Percentiles rank a stretch among this genome's conserved stretches.
These are phyloP conservation scores for Gasterosteus aculeatus DNA, from an alignment of 2,113 vertebrate genomes.

Conservation along the genomic window DNA sequence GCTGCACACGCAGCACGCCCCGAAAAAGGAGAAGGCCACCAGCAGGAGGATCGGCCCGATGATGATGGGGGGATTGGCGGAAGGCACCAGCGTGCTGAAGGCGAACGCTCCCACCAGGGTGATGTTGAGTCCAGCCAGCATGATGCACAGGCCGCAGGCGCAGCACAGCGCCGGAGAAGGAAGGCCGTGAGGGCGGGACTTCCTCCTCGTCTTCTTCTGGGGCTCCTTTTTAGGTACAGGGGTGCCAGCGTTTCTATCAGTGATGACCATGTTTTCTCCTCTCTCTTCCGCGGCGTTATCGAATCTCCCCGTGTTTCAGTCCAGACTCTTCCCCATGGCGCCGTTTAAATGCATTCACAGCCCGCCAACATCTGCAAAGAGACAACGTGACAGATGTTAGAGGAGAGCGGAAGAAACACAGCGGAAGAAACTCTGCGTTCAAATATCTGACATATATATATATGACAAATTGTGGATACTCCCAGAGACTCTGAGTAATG, in stretches of 20 bases:
- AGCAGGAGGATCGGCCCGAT: constrained; percentile 90
- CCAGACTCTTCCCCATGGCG: constrained; percentile 35
- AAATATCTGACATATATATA: background rate
- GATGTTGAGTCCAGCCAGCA: constrained; percentile 97
- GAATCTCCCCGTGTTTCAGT: constrained; percentile 32
- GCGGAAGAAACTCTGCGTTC: background rate
- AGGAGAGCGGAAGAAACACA: constrained; percentile 13
- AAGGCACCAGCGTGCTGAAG: constrained; percentile 88
- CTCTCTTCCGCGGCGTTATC: constrained; percentile 10
- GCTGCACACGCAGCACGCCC: constrained; percentile 92
- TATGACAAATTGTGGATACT: constrained; percentile 7
- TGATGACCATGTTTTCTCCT: constrained; percentile 78
- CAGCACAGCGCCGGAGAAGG: constrained; percentile 94
- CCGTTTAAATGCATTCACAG: constrained; percentile 38
- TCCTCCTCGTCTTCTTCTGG: constrained; percentile 76
- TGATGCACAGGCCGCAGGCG: constrained; percentile 96
- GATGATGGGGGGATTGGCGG: constrained; percentile 91
- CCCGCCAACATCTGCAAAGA: constrained; percentile 46
- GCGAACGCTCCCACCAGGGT: constrained; percentile 95
- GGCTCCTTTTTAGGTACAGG: constrained; percentile 84
- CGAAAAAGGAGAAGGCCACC: constrained; percentile 91
- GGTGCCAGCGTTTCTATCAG: constrained; percentile 79
- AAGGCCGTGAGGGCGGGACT: constrained; percentile 82
- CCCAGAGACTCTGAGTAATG: background rate
- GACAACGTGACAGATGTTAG: constrained; percentile 6